Percentiles rank a stretch among this genome's conserved stretches.
Evolutionary conservation across 1,140 invertebrate species (phyloP).

Genomic region (Sinella curviseta): DNA sequence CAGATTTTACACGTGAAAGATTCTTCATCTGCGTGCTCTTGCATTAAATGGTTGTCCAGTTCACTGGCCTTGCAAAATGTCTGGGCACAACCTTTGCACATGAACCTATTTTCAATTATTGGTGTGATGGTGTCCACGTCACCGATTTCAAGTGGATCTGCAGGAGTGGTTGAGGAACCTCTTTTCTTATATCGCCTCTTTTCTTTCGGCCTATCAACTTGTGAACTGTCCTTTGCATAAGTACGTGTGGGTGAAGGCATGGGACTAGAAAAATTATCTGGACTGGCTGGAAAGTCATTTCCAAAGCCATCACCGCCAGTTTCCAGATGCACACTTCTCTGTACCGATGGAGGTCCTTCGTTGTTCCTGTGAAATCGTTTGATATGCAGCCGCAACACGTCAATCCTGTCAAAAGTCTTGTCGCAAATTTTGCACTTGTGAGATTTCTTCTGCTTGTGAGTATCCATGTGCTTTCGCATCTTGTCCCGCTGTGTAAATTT

Average conservation of each 20-base stretch:
- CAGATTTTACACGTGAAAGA: background rate
- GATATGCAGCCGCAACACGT: background rate
- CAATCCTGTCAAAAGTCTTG: background rate
- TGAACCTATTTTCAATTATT: background rate
- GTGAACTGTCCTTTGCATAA: too few species aligned
- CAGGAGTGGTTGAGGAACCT: background rate
- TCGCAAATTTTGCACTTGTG: background rate
- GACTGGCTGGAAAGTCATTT: background rate
- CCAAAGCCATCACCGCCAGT: background rate
- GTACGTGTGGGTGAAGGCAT: too few species aligned
- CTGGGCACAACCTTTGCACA: background rate
- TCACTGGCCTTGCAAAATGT: background rate
- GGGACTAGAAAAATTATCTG: too few species aligned
- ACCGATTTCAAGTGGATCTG: background rate
- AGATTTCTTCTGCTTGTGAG: background rate
- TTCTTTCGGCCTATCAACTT: too few species aligned
- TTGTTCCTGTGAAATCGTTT: constrained; percentile 1
- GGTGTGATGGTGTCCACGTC: background rate
- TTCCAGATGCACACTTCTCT: background rate
- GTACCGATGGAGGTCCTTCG: background rate
- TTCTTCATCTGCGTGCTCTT: background rate
- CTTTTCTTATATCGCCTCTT: too few species aligned
- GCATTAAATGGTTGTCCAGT: background rate
- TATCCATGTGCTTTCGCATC: background rate
- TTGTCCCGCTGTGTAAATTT: background rate